Conservation (phyloP, 2,113 vertebrate genomes). For the Equus przewalskii region DNA sequence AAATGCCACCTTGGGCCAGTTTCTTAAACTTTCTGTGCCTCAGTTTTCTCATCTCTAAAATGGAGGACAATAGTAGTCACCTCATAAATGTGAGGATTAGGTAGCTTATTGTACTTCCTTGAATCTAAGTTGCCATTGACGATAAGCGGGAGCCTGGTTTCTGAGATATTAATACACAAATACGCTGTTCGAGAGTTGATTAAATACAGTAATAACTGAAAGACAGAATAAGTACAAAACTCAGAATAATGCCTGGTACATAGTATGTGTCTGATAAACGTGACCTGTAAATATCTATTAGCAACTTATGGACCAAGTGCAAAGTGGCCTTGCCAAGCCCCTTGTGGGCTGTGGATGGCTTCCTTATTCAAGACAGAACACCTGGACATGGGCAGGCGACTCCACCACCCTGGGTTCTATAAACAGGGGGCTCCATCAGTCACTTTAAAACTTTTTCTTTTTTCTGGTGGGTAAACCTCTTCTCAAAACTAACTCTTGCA, state of each 20-base stretch:
- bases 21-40: neutral
- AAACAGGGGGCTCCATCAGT: neutral
- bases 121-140: neutral
- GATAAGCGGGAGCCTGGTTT: neutral
- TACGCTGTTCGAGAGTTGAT: neutral
- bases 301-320: neutral
- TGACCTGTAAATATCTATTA: neutral
- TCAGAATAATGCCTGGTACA: neutral
- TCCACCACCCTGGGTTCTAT: neutral
- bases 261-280: neutral
- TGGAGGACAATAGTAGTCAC: neutral
- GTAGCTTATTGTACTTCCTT: neutral
- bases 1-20: neutral
- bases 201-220: neutral
- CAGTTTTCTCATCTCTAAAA: neutral
- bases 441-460: neutral
- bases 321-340: neutral
- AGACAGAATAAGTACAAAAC: neutral
- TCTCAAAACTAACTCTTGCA: neutral
- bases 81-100: neutral
- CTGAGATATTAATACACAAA: neutral
- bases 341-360: rapidly evolving
- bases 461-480: neutral
- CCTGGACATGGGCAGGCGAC: neutral
- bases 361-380: neutral